These are phyloP conservation scores for Eledona agricola DNA, from an alignment of 2,888 invertebrate species.

Conservation along the genomic window DNA sequence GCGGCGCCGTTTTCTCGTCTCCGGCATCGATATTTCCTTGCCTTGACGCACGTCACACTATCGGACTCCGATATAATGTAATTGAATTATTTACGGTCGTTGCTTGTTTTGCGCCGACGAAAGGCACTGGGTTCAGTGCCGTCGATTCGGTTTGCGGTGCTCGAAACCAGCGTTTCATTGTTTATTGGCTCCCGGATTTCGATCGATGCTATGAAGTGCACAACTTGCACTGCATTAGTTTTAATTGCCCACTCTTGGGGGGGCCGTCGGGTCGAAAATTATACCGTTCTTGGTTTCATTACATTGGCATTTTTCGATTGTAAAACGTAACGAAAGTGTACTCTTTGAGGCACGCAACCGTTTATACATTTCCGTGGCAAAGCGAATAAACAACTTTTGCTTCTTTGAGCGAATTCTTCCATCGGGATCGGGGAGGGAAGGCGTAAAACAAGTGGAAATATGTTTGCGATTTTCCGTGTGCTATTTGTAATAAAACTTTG, in stretches of 20 bases:
- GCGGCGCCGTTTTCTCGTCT: constrained; percentile 8
- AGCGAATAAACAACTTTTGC: constrained; percentile 1
- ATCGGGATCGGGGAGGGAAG: no score
- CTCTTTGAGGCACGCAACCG: no score
- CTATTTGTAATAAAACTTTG: constrained; percentile 25
- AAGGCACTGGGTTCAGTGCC: not conserved
- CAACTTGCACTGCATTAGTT: no score
- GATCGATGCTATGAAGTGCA: no score
- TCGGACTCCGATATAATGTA: constrained; percentile 6
- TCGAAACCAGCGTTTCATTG: no score
- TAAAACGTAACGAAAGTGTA: no score
- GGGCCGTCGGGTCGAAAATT: no score
- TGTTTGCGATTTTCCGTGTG: constrained; percentile 14
- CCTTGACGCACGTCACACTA: not conserved
- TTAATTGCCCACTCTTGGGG: no score
- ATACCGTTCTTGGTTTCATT: no score
- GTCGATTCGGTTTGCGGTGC: no score
- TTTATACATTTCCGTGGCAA: not conserved
- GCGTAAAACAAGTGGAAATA: constrained; percentile 13
- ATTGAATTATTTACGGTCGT: constrained; percentile 20
- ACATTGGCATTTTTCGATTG: no score
- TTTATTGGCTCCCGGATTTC: no score
- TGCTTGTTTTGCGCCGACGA: constrained; percentile 7
- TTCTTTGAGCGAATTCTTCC: constrained; percentile 1
- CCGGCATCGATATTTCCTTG: constrained; percentile 1